These are phyloP conservation scores for Ophiodon elongatus DNA, from an alignment of 2,113 vertebrate genomes.

Conservation along the genomic window DNA sequence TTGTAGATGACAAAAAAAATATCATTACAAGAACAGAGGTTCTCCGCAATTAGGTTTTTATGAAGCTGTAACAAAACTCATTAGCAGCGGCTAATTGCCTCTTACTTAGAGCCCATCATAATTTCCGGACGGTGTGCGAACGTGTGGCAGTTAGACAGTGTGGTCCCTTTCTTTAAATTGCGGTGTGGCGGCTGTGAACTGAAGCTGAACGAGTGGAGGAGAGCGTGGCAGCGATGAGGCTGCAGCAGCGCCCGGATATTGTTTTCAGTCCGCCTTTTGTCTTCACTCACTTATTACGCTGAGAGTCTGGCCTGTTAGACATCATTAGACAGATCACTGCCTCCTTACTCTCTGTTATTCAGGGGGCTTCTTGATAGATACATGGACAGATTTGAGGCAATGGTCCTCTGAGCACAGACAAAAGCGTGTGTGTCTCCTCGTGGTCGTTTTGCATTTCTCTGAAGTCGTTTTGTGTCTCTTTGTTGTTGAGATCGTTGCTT, in stretches of 20 bases:
- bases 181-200: slow-evolving; percentile 20
- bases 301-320: not conserved
- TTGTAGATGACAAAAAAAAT: not conserved
- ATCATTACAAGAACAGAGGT: not conserved
- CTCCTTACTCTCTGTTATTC: not conserved
- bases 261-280: slow-evolving; percentile 2
- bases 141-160: no score
- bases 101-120: not conserved
- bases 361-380: not conserved
- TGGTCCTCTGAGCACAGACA: not conserved
- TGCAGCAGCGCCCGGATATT: not conserved
- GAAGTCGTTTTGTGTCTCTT: not conserved
- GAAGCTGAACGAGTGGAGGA: slow-evolving; percentile 34
- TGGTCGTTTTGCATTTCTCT: not conserved
- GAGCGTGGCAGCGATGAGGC: not conserved
- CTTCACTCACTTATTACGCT: not conserved
- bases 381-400: not conserved
- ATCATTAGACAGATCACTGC: not conserved
- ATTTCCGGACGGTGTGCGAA: not conserved
- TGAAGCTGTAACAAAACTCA: not conserved
- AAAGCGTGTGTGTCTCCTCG: not conserved
- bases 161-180: slow-evolving; percentile 39
- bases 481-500: not conserved
- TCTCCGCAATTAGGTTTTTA: not conserved
- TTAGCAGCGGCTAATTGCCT: not conserved